Conservation (phyloP, 2,113 vertebrate genomes). For the Muscicapa adusta region DNA sequence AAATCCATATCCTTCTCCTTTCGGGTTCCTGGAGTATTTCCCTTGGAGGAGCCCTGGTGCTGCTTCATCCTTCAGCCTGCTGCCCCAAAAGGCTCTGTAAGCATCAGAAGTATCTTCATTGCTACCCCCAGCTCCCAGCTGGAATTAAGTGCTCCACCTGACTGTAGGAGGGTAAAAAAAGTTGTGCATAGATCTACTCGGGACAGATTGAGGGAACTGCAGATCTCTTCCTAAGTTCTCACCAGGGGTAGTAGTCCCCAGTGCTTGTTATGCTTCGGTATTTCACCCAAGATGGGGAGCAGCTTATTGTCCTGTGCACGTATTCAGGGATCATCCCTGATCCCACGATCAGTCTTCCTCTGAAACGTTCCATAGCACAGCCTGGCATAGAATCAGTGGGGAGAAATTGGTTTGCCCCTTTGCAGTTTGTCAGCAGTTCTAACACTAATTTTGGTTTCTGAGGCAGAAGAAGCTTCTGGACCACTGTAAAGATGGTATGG, state of each 20-base stretch:
- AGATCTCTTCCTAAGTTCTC: not conserved
- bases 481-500: not conserved
- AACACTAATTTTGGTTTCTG: not conserved
- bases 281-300: not conserved
- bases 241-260: not conserved
- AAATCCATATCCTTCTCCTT: not conserved
- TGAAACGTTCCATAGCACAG: not conserved
- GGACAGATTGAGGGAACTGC: not conserved
- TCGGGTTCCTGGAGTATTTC: not conserved
- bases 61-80: not conserved
- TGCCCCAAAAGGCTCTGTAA: not conserved
- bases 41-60: not conserved
- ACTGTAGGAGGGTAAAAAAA: not conserved
- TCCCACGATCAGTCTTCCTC: not conserved
- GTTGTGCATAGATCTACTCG: not conserved
- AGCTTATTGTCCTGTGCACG: not conserved
- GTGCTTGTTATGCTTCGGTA: not conserved
- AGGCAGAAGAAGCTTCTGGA: not conserved
- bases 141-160: not conserved
- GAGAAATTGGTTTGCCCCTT: not conserved
- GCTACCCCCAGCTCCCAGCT: not conserved
- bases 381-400: not conserved
- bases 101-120: not conserved
- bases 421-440: not conserved
- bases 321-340: not conserved